Base-by-base conservation (phyloP, 2,113 vertebrate species). In the Stomatorhinus ivindoensis region DNA sequence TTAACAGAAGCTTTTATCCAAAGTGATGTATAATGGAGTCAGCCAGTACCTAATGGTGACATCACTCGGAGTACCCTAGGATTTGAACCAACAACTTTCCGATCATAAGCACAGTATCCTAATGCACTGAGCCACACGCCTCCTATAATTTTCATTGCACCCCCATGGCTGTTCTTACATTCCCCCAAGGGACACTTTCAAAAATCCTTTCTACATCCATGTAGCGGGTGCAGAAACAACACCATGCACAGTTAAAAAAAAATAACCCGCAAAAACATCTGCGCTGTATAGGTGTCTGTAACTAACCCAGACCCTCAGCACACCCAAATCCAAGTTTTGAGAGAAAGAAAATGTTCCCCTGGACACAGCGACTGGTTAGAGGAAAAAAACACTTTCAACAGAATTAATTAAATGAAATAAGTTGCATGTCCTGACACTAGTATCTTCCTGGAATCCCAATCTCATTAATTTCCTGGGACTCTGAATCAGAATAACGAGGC, bases 361-460 rank as follows among this genome's bases (percentile, higher is more conserved):
- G 85, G 85, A 31, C 50, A 86, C 84, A 39, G 50, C 55, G 31
- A 87, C 50, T 87, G 85, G 85, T 19, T 87, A 87, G 15, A 47
- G 24, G 24, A 50, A 24, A 85, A 85, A 85, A 86, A 50, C n/a
- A 46, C 15, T 55, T 87, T 55, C 85, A 53, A 50, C 48, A 55
- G 85, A 87, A 86, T 51, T 82, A 86, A 87, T 55, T 50, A 87
- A 53, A 51, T 87, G 47, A 42, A 87, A 53, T 87, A 53, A 87
- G 50, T 35, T 53, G 17, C n/a, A 53, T 35, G 31, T 44, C 50
- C 85, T 87, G 85, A 87, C 48, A 53, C 31, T 53, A 50, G 85
- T 39, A 39, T 87, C 85, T 87, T 39, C 85, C 50, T 87, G 85
- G 85, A 87, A 87, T 87, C 27, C 48, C 48, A 53, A 35, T 19